These are phyloP conservation scores for Mythimna pallens DNA, from an alignment of 2,888 invertebrate species.

Conservation along the genomic window DNA sequence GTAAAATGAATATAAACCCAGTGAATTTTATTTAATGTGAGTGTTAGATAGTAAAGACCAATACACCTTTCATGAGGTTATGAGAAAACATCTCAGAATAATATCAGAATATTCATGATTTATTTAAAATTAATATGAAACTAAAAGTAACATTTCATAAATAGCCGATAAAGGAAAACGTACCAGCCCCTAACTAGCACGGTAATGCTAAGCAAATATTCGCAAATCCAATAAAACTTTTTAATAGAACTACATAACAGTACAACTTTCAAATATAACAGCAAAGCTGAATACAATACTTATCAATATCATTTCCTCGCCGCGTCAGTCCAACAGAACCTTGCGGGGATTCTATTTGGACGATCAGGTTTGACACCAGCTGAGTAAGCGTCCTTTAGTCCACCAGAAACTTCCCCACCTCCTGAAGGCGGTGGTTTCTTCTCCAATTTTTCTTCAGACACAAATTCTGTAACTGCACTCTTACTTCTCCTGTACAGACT, in stretches of 20 bases:
- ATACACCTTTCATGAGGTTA: too few relatives aligned
- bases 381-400: slow-evolving; percentile 51
- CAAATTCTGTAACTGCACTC: slow-evolving; percentile 57
- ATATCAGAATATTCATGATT: background rate
- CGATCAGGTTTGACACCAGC: slow-evolving; percentile 73
- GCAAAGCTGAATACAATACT: slow-evolving; percentile 37
- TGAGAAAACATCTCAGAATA: background rate
- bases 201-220: slow-evolving; percentile 23
- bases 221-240: slow-evolving; percentile 46
- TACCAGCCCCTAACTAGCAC: slow-evolving; percentile 39
- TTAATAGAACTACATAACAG: slow-evolving; percentile 52
- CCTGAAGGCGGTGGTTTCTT: slow-evolving; percentile 61
- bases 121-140: background rate
- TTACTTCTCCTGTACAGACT: slow-evolving; percentile 65
- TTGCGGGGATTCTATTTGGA: slow-evolving; percentile 77
- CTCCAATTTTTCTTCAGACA: slow-evolving; percentile 47
- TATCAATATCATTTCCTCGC: slow-evolving; percentile 62
- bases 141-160: background rate
- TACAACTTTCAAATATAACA: slow-evolving; percentile 34
- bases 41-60: background rate
- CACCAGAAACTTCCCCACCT: slow-evolving; percentile 72
- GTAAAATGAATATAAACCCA: too few relatives aligned
- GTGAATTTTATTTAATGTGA: too few relatives aligned
- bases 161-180: slow-evolving; percentile 4
- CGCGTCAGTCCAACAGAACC: slow-evolving; percentile 86